Base-by-base conservation (phyloP, 2,797 vertebrate genomes). In the Ambastaia sidthimunki region DNA sequence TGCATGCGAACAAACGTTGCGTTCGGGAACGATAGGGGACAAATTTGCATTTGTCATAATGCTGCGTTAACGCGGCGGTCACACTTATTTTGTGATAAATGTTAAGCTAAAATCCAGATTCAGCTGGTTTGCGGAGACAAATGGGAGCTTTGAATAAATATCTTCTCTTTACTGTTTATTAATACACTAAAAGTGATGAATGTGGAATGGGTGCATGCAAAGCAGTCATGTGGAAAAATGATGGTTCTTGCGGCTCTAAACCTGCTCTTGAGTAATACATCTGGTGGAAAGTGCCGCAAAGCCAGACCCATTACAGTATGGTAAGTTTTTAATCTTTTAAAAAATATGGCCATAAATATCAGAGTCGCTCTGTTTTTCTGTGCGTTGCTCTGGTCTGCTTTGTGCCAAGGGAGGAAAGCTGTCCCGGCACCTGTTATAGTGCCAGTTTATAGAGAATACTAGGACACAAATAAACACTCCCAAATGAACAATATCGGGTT, bases 161-260 rank as follows among this genome's bases (percentile, higher is more conserved):
- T 87, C 89, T 91, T 88, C 89, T 89, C 90, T 92, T 93, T 92
- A 91, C 89, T 91, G 91, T 93, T 93, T 94, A 93, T 93, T 93
- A 94, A 93, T 92, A 93, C 89, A 90, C 90, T 93, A 89, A 91
- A 92, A 84, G 93, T 93, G 93, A 94, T 93, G 89, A 94, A 95
- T 93, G 91, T 90, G 90, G 88, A 91, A 88, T 83, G 65, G 87
- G 85, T 76, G 84, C 55, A 81, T 84, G 74, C 78, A 88, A 86
- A 86, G 86, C 85, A 88, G 88, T 92, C 91, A 89, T 91, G 88
- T 93, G 91, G 92, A 94, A 87, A 91, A 94, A 94, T 93, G 88
- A 90, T 90, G 91, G 89, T 91, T 91, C 92, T 93, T 92, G 91
- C 88, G 85, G 92, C 90, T 90, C 78, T 92, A 88, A 92, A 92